Percentiles rank a stretch among this genome's conserved stretches.
Evolutionary conservation across 2,888 invertebrate species (phyloP).

Genomic region (Leptopterna dolabrata): DNA sequence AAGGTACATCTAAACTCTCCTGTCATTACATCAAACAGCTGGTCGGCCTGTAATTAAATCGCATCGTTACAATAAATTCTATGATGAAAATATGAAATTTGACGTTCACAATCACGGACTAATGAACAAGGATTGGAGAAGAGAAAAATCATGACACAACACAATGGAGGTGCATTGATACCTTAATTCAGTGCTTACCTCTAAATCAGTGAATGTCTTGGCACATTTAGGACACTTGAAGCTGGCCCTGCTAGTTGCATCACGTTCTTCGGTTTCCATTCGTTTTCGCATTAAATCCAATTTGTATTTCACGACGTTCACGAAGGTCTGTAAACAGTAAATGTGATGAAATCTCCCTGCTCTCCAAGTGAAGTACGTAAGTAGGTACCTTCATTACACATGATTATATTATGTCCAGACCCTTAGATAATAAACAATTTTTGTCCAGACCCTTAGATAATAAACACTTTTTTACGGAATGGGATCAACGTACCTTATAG

Average conservation of each 20-base stretch:
- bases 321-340: conserved; percentile 78
- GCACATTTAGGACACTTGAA: conserved; percentile 92
- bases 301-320: conserved; percentile 98
- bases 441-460: too few relatives aligned
- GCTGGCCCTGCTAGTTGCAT: conserved; percentile 94
- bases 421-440: too few relatives aligned
- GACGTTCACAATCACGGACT: too few relatives aligned
- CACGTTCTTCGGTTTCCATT: conserved; percentile 94
- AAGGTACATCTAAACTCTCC: conserved; percentile 91
- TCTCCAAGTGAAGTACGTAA: not conserved
- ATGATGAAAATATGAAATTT: not conserved
- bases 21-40: conserved; percentile 85
- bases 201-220: conserved; percentile 95
- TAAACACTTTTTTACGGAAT: too few relatives aligned
- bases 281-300: conserved; percentile 94
- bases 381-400: too few relatives aligned
- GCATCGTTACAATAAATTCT: not conserved
- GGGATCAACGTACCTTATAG: conserved; percentile 84
- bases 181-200: conserved; percentile 71
- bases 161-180: too few relatives aligned
- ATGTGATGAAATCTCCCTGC: conserved; percentile 7
- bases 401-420: too few relatives aligned
- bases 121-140: too few relatives aligned
- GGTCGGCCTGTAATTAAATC: conserved; percentile 76
- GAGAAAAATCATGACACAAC: too few relatives aligned